phyloP scores from a whole-genome alignment of 2,888 invertebrate species.

The Drosophila paranaensis region DNA sequence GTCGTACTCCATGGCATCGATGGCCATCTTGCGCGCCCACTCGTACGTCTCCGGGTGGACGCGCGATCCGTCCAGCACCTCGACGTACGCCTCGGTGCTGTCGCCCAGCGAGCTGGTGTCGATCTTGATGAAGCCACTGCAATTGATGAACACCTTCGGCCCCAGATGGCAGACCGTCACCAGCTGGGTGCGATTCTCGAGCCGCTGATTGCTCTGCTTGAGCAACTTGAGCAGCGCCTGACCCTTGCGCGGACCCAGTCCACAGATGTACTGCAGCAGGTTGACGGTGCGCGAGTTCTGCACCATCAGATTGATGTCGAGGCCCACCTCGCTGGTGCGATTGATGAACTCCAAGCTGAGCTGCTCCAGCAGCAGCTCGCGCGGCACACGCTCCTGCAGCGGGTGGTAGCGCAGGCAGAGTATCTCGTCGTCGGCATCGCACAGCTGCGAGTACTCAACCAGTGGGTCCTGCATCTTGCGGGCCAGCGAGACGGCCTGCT shows the following conservation, averaged over 20 bases:
- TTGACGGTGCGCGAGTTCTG: conserved; percentile 94
- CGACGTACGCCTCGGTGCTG: conserved; percentile 96
- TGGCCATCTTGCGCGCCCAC: conserved; percentile 99
- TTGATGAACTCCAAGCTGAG: conserved; percentile 96
- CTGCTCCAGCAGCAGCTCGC: conserved; percentile 94
- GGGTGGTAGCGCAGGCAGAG: conserved; percentile 96
- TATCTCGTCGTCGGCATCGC: conserved; percentile 98
- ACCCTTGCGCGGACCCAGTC: conserved; percentile 97
- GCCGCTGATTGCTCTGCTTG: conserved; percentile 95
- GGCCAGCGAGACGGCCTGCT: conserved; percentile 97
- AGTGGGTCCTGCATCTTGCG: conserved; percentile 97
- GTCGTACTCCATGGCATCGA: conserved; percentile 99
- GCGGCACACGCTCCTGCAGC: conserved; percentile 91
- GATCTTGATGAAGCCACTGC: conserved; percentile 99
- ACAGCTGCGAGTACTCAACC: conserved; percentile 97
- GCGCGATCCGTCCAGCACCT: conserved; percentile 98
- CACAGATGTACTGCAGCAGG: conserved; percentile 98
- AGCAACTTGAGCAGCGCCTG: conserved; percentile 93
- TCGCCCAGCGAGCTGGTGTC: conserved; percentile 98
- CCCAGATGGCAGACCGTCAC: conserved; percentile 99
- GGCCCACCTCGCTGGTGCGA: conserved; percentile 98
- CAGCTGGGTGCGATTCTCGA: conserved; percentile 97
- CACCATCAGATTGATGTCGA: conserved; percentile 97
- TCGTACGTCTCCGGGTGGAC: conserved; percentile 99
- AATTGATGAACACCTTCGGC: conserved; percentile 99